Base-by-base conservation (phyloP, 2,797 vertebrate species). In the Lithobates pipiens region DNA sequence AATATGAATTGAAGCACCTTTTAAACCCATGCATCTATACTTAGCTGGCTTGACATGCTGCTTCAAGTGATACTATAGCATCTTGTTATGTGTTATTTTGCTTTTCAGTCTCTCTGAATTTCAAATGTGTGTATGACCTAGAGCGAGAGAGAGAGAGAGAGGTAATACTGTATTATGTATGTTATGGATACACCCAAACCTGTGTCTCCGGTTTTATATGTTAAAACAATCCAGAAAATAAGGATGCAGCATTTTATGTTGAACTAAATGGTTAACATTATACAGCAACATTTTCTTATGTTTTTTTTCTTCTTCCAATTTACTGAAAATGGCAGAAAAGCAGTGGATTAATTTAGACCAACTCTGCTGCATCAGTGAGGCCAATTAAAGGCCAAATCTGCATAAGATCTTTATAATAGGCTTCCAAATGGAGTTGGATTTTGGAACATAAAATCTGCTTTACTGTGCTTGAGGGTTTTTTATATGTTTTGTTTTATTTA, bases 311-410 rank as follows among this genome's bases (percentile, higher is more conserved):
- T 25, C n/a, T 29, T 63, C 16, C 80, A 72, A 54, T 82, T 82
- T 82, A 82, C 25, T 82, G 54, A 39, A 39, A 74, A 74, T 54
- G 80, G 80, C 34, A 73, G 46, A 15, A 65, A 74, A 74, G 80
- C 32, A 72, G 69, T n/a, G 32, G 80, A 82, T 82, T 82, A 74
- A 74, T 82, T 73, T 74, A 73, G 27, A 82, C 18, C 29, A 82
- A 71, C 18, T 42, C 70, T 65, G 80, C 80, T 74, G 70, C 54
- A 82, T 74, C 80, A 63, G 69, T 82, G 57, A 73, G 70, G 70
- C 70, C 80, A 82, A 82, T 82, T 82, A 82, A 82, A 82, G 70
- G 50, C 21, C 70, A 82, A 82, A 82, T 82, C 80, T 63, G 54
- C 70, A 82, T 63, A 82, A 42, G 29, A 82, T 72, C 50, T 82